Evolutionary conservation across 2,888 invertebrate species (phyloP).

Genomic region (Tetramorium bicarinatum): DNA sequence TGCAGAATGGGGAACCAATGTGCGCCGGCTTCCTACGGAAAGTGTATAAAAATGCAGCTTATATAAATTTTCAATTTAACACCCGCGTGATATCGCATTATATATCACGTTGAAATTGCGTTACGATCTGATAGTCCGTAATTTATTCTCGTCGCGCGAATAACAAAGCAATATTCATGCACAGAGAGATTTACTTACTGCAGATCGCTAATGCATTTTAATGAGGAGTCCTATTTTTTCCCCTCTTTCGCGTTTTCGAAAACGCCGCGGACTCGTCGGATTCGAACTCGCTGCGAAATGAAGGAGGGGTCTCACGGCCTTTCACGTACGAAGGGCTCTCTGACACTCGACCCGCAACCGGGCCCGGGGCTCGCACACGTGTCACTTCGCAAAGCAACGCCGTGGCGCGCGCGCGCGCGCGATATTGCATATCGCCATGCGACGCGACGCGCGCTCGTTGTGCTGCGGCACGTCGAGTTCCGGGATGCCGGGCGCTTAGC

Average conservation of each 20-base stretch:
- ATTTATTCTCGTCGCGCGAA: conserved; percentile 15
- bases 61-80: conserved; percentile 29
- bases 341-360: conserved; percentile 15
- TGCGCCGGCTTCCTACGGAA: background rate
- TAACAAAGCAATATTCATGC: conserved; percentile 18
- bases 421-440: conserved; percentile 50
- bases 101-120: conserved; percentile 1
- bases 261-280: background rate
- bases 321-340: background rate
- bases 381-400: conserved; percentile 34
- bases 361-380: background rate
- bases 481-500: background rate
- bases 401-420: background rate
- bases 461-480: conserved; percentile 30
- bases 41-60: background rate
- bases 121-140: conserved; percentile 7
- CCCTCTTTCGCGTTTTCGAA: background rate
- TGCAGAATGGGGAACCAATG: background rate
- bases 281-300: background rate
- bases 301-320: background rate
- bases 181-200: background rate
- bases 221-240: background rate
- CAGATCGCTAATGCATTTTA: conserved; percentile 18
- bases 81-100: background rate
- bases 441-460: conserved; percentile 6